Evolutionary conservation across 2,113 vertebrate genomes (phyloP).

Genomic region (Triplophysa dalaica): DNA sequence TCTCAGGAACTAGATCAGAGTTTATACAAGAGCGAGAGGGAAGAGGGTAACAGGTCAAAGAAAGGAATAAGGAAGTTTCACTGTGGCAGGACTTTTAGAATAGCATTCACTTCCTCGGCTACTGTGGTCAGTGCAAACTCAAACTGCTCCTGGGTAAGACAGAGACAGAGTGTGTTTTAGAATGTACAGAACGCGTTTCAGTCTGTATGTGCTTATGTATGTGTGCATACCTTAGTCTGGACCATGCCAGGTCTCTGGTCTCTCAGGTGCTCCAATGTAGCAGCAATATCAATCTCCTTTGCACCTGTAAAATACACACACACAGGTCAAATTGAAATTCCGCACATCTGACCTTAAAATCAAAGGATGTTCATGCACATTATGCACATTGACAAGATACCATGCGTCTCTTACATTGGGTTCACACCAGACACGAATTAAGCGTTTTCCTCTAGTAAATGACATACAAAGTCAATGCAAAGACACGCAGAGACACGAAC

Average conservation of each 20-base stretch:
- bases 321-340: neutral
- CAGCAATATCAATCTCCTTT: constrained; percentile 98
- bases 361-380: neutral
- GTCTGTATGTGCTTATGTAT: neutral
- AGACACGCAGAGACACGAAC: too few species aligned
- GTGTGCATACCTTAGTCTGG: constrained; percentile 87
- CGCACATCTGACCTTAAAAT: too few species aligned
- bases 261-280: constrained; percentile 94
- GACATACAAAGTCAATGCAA: too few species aligned
- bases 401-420: too few species aligned
- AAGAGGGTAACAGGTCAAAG: neutral
- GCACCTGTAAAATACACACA: constrained; percentile 80
- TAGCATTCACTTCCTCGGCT: constrained; percentile 57
- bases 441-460: too few species aligned
- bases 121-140: constrained; percentile 57
- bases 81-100: constrained; percentile 57
- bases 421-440: too few species aligned
- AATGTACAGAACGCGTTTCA: neutral
- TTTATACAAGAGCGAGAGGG: constrained; percentile 20
- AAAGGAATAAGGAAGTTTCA: constrained; percentile 17
- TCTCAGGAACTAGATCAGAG: constrained; percentile 3
- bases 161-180: constrained; percentile 7
- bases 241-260: constrained; percentile 97
- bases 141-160: constrained; percentile 55
- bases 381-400: neutral